Conservation (phyloP, 2,113 vertebrate genomes). For the Cyphomyrus discorhynchus region DNA sequence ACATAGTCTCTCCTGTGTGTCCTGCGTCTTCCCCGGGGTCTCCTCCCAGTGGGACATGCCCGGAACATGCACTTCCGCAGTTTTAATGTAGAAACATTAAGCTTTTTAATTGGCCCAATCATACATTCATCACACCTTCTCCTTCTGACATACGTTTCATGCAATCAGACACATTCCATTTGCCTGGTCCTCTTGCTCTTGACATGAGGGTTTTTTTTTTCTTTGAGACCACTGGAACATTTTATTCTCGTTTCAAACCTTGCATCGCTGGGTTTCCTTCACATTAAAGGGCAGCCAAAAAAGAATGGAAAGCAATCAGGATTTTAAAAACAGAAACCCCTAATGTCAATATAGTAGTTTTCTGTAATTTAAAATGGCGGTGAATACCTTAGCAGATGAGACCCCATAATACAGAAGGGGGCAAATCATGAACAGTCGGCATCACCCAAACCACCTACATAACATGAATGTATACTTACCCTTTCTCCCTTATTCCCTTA, state of each 20-base stretch:
- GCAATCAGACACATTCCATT: background rate
- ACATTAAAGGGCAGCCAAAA: background rate
- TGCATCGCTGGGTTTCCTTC: background rate
- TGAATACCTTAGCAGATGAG: background rate
- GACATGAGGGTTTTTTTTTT: background rate
- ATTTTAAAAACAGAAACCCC: background rate
- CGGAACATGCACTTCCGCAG: background rate
- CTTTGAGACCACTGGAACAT: background rate
- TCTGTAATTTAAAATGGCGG: background rate
- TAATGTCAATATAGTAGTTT: background rate
- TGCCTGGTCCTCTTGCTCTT: background rate
- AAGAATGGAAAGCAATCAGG: background rate
- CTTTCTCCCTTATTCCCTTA: background rate
- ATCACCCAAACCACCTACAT: background rate
- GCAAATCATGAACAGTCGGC: background rate
- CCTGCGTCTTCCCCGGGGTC: no score
- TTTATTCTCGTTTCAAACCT: background rate
- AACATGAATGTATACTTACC: background rate
- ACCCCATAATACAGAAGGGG: background rate
- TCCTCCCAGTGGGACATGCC: no score
- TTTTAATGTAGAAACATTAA: background rate
- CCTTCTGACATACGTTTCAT: background rate
- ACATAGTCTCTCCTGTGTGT: no score
- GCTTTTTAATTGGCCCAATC: background rate
- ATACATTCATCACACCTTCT: background rate